Evolutionary conservation across 2,113 vertebrate genomes (phyloP).

Genomic region (Apeltes quadracus): DNA sequence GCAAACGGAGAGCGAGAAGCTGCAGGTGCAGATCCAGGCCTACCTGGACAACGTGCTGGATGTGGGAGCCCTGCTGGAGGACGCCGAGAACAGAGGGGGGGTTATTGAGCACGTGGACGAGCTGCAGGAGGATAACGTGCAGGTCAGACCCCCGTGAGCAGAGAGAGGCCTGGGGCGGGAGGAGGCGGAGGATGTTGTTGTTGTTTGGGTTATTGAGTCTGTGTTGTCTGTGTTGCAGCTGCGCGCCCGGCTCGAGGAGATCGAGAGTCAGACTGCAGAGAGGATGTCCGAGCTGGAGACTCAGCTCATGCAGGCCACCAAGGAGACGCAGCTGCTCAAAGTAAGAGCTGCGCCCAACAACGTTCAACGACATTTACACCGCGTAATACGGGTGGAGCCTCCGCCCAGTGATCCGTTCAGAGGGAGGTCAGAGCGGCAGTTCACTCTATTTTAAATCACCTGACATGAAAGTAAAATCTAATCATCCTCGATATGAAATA

Average conservation of each 20-base stretch:
- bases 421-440: conserved; percentile 9
- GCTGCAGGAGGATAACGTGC: conserved; percentile 84
- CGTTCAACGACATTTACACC: not conserved
- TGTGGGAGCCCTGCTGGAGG: conserved; percentile 91
- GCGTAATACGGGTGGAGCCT: conserved; percentile 14
- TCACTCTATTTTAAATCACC: conserved; percentile 17
- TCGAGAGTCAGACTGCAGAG: conserved; percentile 85
- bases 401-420: not conserved
- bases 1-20: conserved; percentile 92
- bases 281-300: conserved; percentile 92
- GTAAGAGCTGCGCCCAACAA: conserved; percentile 63
- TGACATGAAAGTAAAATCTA: conserved; percentile 12
- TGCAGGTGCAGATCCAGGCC: conserved; percentile 97
- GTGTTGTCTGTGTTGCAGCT: conserved; percentile 75
- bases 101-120: conserved; percentile 91
- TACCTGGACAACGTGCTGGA: conserved; percentile 98
- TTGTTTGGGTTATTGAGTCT: not conserved
- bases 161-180: no score
- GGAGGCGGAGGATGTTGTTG: not conserved
- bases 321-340: conserved; percentile 88
- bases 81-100: conserved; percentile 89
- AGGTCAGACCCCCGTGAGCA: conserved; percentile 77
- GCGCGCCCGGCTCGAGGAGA: conserved; percentile 85
- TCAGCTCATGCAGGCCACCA: conserved; percentile 90
- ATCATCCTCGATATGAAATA: conserved; percentile 2